These are phyloP conservation scores for Eurois occulta DNA, from an alignment of 2,888 invertebrate genomes.

Conservation along the genomic window DNA sequence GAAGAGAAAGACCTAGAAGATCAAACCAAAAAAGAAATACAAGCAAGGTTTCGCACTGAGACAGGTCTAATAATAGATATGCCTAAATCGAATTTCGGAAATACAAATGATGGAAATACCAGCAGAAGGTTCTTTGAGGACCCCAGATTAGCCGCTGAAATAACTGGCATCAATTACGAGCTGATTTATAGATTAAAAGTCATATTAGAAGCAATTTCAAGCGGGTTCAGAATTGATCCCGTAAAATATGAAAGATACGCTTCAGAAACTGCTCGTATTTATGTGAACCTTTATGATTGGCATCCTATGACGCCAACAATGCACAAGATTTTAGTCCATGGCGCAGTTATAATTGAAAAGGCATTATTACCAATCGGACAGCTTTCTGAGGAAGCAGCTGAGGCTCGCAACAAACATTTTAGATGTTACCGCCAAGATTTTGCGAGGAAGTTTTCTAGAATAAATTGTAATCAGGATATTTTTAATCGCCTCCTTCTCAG, in stretches of 20 bases:
- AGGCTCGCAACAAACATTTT: conserved; percentile 24
- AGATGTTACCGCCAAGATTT: conserved; percentile 12
- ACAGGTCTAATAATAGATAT: background rate
- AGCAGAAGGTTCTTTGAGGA: background rate
- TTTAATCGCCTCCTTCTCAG: background rate
- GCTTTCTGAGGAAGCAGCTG: conserved; percentile 11
- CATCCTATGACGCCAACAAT: conserved; percentile 8
- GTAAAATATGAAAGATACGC: no score
- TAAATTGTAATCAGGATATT: conserved; percentile 5
- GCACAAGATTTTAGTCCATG: conserved; percentile 21
- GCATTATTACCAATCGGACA: background rate
- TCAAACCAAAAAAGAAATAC: background rate
- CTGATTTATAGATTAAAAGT: no score
- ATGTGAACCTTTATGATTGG: no score
- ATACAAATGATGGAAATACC: background rate
- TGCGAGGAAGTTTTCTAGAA: conserved; percentile 7
- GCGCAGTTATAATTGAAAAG: background rate
- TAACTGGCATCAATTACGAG: background rate
- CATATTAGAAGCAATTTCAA: no score
- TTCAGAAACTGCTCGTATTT: no score
- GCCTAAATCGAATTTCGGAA: background rate
- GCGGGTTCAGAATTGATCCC: no score
- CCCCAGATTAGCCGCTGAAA: background rate
- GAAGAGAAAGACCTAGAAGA: no score
- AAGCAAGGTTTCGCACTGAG: background rate